Evolutionary conservation across 2,888 invertebrate species (phyloP).

Genomic region (Xestia sexstrigata): DNA sequence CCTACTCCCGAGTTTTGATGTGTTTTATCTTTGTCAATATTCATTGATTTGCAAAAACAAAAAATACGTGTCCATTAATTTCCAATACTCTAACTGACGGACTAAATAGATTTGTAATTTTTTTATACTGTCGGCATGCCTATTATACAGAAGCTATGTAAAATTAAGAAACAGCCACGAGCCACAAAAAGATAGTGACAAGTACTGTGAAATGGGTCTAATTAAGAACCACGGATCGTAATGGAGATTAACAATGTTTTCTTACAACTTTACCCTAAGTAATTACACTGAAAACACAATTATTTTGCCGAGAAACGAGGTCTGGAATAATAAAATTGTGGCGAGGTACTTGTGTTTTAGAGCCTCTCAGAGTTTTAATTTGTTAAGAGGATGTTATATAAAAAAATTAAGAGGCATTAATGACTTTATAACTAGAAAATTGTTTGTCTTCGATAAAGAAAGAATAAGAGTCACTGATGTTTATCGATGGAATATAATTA

Average conservation of each 20-base stretch:
- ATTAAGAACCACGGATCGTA: conserved; percentile 27
- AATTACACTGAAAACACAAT: conserved; percentile 40
- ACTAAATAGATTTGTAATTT: too few relatives aligned
- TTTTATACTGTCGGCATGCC: too few relatives aligned
- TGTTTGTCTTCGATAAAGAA: neutral
- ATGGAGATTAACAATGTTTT: conserved; percentile 42
- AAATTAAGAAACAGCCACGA: neutral
- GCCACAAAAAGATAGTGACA: conserved; percentile 22
- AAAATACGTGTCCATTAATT: too few relatives aligned
- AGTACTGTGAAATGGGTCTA: conserved; percentile 24
- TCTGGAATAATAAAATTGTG: conserved; percentile 15
- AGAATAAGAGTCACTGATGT: too few relatives aligned
- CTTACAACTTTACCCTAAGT: conserved; percentile 21
- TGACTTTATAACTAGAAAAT: neutral
- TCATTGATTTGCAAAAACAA: too few relatives aligned
- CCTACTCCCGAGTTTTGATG: too few relatives aligned
- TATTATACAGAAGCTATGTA: neutral
- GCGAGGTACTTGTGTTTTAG: neutral
- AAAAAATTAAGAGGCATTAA: neutral
- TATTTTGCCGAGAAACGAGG: conserved; percentile 5
- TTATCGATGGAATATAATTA: too few relatives aligned
- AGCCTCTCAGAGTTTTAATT: neutral
- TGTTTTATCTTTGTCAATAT: too few relatives aligned
- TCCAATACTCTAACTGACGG: too few relatives aligned
- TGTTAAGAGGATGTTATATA: neutral